Evolutionary conservation across 2,797 vertebrate species (phyloP), one percentile per base, ranked within the genome.

Genomic region (Hypotaenidia philippensis): DNA sequence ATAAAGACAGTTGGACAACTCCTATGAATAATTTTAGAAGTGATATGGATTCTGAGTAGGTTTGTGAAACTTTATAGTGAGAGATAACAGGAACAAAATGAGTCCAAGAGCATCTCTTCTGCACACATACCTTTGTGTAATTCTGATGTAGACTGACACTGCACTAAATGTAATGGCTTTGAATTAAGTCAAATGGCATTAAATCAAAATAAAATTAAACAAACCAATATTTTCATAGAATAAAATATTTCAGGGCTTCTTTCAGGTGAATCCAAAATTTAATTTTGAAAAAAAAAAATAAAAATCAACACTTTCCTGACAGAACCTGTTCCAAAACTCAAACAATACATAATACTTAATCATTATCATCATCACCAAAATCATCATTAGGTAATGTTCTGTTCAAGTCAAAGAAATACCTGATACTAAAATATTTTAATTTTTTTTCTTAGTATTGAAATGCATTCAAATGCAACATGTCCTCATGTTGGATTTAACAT

Each of bases 401-500:
- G 14, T 60, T 90, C 18, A 40, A n/a, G 8, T 59, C 21, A 66
- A 66, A 52, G 5, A 57, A 69, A 57, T n/a, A 29, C 9, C 6
- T 6, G 44, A 26, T 29, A 22, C 9, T 31, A 59, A 23, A 57
- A 21, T 13, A 13, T 31, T 31, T 32, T 7, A 1, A 3, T 17
- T 1, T 40, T 50, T 47, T 27, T 36, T 69, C 41, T 56, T 56
- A 36, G 6, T 5, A 50, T 27, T 57, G 27, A 36, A 56, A 44
- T 63, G 44, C 40, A 34, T 26, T n/a, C 56, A 83, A 83, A 44
- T 1, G 1, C 11, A 41, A 19, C 4, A 25, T 50, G 11, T 44
- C 4, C 5, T 55, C 0, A 0, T 26, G 31, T 27, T 40, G 5
- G 7, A 13, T 49, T 63, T 69, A 56, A 31, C 17, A 41, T 55